phyloP scores from a whole-genome alignment of 2,113 vertebrate genomes.

The Cyanoramphus novaezelandiae region DNA sequence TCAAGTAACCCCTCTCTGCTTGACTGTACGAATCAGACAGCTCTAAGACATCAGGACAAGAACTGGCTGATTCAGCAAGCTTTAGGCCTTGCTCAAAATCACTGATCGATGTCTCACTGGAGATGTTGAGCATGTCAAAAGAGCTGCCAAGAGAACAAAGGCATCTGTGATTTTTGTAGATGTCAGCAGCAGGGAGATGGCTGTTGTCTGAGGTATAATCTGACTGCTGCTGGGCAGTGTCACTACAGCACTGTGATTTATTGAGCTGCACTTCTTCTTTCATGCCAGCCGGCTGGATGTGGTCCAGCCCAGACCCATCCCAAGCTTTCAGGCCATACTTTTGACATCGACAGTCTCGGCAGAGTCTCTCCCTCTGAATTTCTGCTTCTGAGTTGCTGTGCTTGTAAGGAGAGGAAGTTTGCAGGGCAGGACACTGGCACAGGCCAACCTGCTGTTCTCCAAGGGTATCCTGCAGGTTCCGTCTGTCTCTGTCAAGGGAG shows the following conservation, averaged over 20 bases:
- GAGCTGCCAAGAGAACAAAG: constrained; percentile 85
- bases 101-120: constrained; percentile 88
- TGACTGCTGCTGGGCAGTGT: constrained; percentile 55
- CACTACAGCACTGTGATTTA: constrained; percentile 53
- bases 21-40: constrained; percentile 59
- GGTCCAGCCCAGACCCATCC: constrained; percentile 47
- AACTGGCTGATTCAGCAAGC: constrained; percentile 71
- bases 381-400: constrained; percentile 69
- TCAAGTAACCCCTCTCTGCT: constrained; percentile 83
- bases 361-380: constrained; percentile 45
- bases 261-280: constrained; percentile 49
- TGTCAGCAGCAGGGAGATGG: constrained; percentile 59
- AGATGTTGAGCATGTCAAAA: constrained; percentile 88
- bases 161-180: constrained; percentile 73
- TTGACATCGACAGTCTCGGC: constrained; percentile 45
- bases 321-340: constrained; percentile 46
- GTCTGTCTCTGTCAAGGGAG: constrained; percentile 51
- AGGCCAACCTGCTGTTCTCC: constrained; percentile 67
- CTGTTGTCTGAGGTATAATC: constrained; percentile 68
- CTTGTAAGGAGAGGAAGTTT: constrained; percentile 95
- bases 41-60: constrained; percentile 73
- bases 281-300: background rate
- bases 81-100: constrained; percentile 81
- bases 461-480: constrained; percentile 58
- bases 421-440: constrained; percentile 83